phyloP scores from a whole-genome alignment of 1,140 invertebrate genomes.

The Sipha flava region DNA sequence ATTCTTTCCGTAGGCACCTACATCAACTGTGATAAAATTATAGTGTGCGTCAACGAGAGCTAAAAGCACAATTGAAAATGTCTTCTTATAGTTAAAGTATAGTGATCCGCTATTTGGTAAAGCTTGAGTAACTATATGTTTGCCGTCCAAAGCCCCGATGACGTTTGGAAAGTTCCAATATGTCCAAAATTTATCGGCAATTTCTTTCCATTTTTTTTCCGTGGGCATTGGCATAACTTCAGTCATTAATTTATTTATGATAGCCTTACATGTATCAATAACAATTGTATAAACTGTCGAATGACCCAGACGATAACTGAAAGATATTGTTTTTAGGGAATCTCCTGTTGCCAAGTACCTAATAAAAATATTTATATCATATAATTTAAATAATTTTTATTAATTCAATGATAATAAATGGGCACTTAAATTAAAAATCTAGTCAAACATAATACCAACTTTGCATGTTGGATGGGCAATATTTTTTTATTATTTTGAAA shows the following conservation, averaged over 20 bases:
- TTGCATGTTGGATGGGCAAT: too few relatives aligned
- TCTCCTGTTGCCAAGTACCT: conserved; percentile 34
- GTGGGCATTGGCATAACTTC: neutral
- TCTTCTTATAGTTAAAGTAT: conserved; percentile 47
- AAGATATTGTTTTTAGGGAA: conserved; percentile 29
- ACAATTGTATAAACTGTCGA: conserved; percentile 21
- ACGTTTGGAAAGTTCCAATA: conserved; percentile 40
- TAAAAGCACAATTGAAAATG: conserved; percentile 46
- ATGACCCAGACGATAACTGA: conserved; percentile 25
- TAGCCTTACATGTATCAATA: neutral
- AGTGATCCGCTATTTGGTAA: conserved; percentile 42
- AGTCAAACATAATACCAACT: too few relatives aligned
- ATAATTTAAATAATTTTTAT: too few relatives aligned
- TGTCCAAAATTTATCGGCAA: conserved; percentile 41
- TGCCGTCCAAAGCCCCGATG: conserved; percentile 44
- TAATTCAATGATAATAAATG: too few relatives aligned
- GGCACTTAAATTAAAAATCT: too few relatives aligned
- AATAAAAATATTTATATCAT: too few relatives aligned
- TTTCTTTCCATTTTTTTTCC: conserved; percentile 37
- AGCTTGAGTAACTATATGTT: conserved; percentile 42
- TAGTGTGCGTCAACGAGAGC: conserved; percentile 47
- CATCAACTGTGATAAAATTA: conserved; percentile 45
- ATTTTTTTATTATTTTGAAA: too few relatives aligned
- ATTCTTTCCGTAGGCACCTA: conserved; percentile 45
- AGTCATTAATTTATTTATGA: neutral